Evolutionary conservation across 2,797 vertebrate species (phyloP).

Genomic region (Acrossocheilus fasciatus): DNA sequence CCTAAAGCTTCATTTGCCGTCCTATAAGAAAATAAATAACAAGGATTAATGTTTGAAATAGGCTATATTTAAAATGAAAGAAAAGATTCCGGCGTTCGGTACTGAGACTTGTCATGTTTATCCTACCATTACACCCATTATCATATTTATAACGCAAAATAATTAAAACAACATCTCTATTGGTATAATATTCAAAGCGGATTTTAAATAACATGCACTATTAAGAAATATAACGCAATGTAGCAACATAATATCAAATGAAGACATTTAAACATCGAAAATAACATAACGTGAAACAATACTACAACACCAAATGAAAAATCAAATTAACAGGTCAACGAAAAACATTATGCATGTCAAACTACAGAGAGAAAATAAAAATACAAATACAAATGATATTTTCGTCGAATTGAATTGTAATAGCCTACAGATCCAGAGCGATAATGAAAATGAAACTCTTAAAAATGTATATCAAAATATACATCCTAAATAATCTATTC

Average conservation of each 20-base stretch:
- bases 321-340: background rate
- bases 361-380: background rate
- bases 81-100: background rate
- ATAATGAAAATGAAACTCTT: background rate
- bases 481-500: background rate
- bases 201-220: background rate
- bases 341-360: slow-evolving; percentile 21
- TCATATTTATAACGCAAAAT: background rate
- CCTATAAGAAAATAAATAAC: background rate
- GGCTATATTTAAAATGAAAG: background rate
- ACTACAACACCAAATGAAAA: background rate
- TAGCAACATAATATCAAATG: background rate
- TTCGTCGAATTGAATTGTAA: background rate
- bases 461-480: background rate
- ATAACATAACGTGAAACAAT: background rate
- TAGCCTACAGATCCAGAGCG: background rate
- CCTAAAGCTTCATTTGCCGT: background rate
- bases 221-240: background rate
- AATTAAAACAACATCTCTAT: background rate
- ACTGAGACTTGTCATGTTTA: background rate
- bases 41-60: background rate
- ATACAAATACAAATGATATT: background rate
- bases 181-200: background rate
- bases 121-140: background rate
- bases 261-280: background rate